These are phyloP conservation scores for Nothocercus nigrocapillus DNA, from an alignment of 2,113 vertebrate genomes.

Conservation along the genomic window DNA sequence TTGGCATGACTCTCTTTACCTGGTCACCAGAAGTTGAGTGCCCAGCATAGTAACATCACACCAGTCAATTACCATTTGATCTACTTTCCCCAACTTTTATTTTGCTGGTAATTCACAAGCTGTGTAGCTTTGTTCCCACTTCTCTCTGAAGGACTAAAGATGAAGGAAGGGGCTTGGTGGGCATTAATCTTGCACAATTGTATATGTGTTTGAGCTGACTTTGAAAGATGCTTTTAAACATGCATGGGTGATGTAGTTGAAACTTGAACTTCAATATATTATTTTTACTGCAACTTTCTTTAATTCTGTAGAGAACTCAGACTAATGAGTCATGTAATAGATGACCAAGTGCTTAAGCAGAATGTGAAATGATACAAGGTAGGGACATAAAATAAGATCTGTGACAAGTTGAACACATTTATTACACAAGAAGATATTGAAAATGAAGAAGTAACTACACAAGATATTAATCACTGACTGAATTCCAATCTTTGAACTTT, in stretches of 20 bases:
- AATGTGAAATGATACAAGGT: slow-evolving; percentile 77
- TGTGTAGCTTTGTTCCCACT: neutral
- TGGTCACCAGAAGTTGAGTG: slow-evolving; percentile 6
- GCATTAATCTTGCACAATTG: slow-evolving; percentile 56
- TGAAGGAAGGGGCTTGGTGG: slow-evolving; percentile 21
- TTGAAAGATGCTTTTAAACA: slow-evolving; percentile 79
- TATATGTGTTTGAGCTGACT: slow-evolving; percentile 69
- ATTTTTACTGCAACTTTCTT: slow-evolving; percentile 80
- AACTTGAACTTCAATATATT: slow-evolving; percentile 78
- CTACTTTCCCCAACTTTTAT: slow-evolving; percentile 23
- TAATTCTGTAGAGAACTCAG: slow-evolving; percentile 79
- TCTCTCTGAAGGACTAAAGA: slow-evolving; percentile 24
- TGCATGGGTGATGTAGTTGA: slow-evolving; percentile 77
- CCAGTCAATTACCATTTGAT: slow-evolving; percentile 29
- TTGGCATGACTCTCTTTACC: slow-evolving; percentile 3
- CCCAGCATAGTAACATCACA: neutral
- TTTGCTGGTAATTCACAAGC: slow-evolving; percentile 45
- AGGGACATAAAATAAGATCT: slow-evolving; percentile 75
- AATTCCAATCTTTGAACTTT: slow-evolving; percentile 62
- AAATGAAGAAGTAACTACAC: slow-evolving; percentile 72
- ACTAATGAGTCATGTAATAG: slow-evolving; percentile 82
- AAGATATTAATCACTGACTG: slow-evolving; percentile 70
- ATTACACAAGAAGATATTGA: slow-evolving; percentile 73
- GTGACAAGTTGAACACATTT: slow-evolving; percentile 76
- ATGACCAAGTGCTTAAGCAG: slow-evolving; percentile 77